Evolutionary conservation across 2,888 invertebrate genomes (phyloP), one percentile per base, ranked within the genome.

Genomic region (Imbricaverruca yamaguchii): DNA sequence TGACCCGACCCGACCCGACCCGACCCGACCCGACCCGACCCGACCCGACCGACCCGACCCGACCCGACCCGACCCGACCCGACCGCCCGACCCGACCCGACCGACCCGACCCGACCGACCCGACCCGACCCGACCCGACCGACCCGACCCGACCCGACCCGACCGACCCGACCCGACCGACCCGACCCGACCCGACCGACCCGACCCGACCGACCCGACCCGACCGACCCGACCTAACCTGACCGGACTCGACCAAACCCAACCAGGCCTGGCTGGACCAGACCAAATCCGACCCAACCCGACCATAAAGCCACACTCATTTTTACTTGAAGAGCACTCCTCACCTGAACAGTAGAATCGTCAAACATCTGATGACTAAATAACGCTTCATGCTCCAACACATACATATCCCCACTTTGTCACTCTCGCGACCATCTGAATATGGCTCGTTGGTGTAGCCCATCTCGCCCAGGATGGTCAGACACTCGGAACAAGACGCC

Each of bases 11-110:
- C 67, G 67, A 65, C n/a, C 67, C 67, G 67, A 65, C 67, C 67
- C 67, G 67, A 65, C 67, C 67, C 67, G n/a, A 65, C 67, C 67
- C 67, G n/a, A 65, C 67, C 67, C 67, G n/a, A 65, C 67, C n/a
- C 67, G n/a, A 65, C 67, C 67, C 67, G n/a, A n/a, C 67, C 67
- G n/a, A 65, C 67, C 67, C 67, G n/a, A 65, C 67, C 67, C 67
- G n/a, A 65, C 67, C 67, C 67, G 67, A 65, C 67, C 67, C 67
- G 67, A 65, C 67, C 67, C n/a, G n/a, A 65, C 67, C 67, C 67
- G 67, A 65, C 67, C 67, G 4, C 67, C 67, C 67, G n/a, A 65
- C 67, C 67, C 67, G 67, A 65, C 67, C 67, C 67, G 67, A 39
- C 67, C 67, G 67, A 39, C 39, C 39, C 39, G 39, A 4, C 39